Evolutionary conservation across 2,113 vertebrate species (phyloP), one percentile per base, ranked within the genome.

Genomic region (Mus pahari): DNA sequence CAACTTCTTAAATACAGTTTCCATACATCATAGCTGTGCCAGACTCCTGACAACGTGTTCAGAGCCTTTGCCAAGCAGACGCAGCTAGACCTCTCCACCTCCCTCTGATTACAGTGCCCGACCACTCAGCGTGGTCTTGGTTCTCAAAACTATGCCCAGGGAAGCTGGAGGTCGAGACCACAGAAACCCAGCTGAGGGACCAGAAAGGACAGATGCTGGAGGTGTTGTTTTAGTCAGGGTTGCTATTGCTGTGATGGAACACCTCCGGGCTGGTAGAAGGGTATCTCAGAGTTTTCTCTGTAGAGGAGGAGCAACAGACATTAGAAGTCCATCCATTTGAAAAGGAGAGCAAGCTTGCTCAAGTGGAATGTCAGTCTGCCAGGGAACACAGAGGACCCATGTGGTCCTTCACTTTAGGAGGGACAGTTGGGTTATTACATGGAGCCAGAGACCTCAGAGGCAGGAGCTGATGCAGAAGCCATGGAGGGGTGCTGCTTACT

Each of bases 401-500:
- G 28, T 5, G 7, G 42, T 62, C 24, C 33, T 82, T 93, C 28
- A 2, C 36, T 73, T 70, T 12, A n/a, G 28, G 20, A 79, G 22
- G 14, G 50, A 45, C 1, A 5, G 42, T 2, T 2, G 42, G 55
- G 60, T n/a, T n/a, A n/a, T 55, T 68, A 1, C 36, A 6, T 0
- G 0, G n/a, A 62, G 45, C 20, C 24, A 78, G 73, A 31, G 45
- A 22, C 26, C 70, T n/a, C n/a, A 13, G 26, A 68, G 66, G 28
- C 66, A 68, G 66, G 66, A 68, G 31, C 66, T 68, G 66, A 68
- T 16, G 13, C 66, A 68, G 66, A 33, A 68, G 31, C 66, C 31
- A 33, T 68, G 66, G 31, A 66, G 64, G 64, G 12, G 12, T 68
- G 31, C 31, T 68, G 31, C 13, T 68, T 68, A 68, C 66, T 68